phyloP scores from a whole-genome alignment of 2,888 invertebrate genomes.

The Philhelius pedissequus region DNA sequence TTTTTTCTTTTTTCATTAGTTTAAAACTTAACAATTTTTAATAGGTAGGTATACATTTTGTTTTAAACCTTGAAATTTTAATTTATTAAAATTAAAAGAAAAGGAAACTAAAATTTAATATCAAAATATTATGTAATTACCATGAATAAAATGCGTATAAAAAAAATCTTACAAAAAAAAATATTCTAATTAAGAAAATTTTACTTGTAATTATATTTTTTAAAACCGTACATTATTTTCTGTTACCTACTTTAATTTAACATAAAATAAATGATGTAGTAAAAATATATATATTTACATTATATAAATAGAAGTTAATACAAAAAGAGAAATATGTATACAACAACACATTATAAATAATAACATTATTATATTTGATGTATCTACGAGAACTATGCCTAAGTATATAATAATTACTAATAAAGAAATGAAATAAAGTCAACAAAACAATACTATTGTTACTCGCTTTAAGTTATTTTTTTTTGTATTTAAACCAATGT shows the following conservation, averaged over 20 bases:
- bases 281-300: constrained; percentile 38
- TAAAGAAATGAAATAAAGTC: constrained; percentile 53
- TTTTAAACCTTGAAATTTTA: neutral
- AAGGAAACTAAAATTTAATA: neutral
- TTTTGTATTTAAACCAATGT: neutral
- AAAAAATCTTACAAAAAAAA: constrained; percentile 8
- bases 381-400: constrained; percentile 48
- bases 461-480: constrained; percentile 34
- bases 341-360: constrained; percentile 31
- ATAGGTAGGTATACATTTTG: neutral
- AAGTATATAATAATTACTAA: constrained; percentile 36
- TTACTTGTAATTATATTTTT: constrained; percentile 32
- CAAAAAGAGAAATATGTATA: constrained; percentile 22
- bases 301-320: constrained; percentile 12
- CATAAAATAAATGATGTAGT: constrained; percentile 13
- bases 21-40: neutral
- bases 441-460: constrained; percentile 51
- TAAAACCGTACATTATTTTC: neutral
- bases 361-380: constrained; percentile 54
- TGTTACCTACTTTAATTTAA: constrained; percentile 31
- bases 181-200: neutral
- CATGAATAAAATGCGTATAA: neutral
- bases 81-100: constrained; percentile 20
- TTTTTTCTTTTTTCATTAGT: neutral
- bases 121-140: neutral